phyloP scores from a whole-genome alignment of 1,140 invertebrate genomes.

The Musca vetustissima region DNA sequence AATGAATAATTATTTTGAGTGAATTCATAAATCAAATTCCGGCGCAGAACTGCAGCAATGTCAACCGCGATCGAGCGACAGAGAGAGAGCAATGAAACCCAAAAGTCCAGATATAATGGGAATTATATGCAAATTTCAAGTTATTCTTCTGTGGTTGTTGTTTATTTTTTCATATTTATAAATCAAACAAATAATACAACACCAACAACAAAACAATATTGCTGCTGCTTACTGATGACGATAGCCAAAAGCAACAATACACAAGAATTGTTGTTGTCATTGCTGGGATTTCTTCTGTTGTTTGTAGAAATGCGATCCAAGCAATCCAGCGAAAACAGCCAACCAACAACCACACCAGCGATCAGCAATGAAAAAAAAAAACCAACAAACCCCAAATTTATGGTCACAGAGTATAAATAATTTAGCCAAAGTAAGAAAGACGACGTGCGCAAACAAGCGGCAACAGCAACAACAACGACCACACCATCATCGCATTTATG shows the following conservation, averaged over 20 bases:
- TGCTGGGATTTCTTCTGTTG: too few relatives aligned
- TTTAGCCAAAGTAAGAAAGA: constrained; percentile 1
- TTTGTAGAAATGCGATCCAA: not conserved
- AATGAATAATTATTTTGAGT: constrained; percentile 18
- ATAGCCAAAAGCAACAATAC: not conserved
- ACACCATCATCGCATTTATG: not conserved
- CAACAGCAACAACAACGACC: too few relatives aligned
- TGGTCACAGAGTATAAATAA: constrained; percentile 15
- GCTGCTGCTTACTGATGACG: not conserved
- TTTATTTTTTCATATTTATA: too few relatives aligned
- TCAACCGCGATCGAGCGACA: not conserved
- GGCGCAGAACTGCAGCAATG: not conserved
- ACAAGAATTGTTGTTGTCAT: too few relatives aligned
- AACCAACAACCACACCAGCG: not conserved
- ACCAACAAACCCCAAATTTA: constrained; percentile 1
- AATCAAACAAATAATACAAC: not conserved
- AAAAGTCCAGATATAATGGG: not conserved
- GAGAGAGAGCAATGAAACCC: not conserved
- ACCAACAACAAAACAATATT: not conserved
- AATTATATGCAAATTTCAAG: constrained; percentile 9
- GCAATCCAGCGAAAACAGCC: not conserved
- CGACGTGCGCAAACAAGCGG: constrained; percentile 12
- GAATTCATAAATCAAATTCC: constrained; percentile 20
- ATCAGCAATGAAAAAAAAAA: constrained; percentile 3
- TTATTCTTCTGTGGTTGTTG: not conserved